Base-by-base conservation (phyloP, 2,888 invertebrate genomes). In the Melikaiella ostensackeni region DNA sequence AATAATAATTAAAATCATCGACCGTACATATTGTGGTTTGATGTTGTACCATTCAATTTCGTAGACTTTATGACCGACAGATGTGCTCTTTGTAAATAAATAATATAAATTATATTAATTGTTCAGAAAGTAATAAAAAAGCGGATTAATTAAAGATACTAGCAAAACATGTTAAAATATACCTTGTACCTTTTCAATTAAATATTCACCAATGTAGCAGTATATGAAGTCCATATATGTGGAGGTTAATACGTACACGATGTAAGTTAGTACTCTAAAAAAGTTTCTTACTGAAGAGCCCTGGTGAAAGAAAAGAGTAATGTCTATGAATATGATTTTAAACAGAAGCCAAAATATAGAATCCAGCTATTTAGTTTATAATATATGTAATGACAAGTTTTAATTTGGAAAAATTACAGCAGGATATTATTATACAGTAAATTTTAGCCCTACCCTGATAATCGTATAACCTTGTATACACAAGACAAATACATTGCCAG, bases 151-250 rank as follows among this genome's bases (percentile, higher is more conserved):
- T n/a, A n/a, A n/a, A n/a, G 33, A 33, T 33, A 33, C 7, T 33
- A 30, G 30, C 9, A 9, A 62, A 59, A 27, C 19, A 16, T 62
- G 19, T 19, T n/a, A n/a, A 33, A 13, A 33, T 33, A 33, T 62
- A 62, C 11, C 3, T 4, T 4, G 7, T 33, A 66, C 66, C 42
- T 42, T 66, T 46, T 66, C 11, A 27, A 46, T 66, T 8, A 66
- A 13, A 27, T 13, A 16, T 38, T 66, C 38, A 8, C 66, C 66
- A 46, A 66, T 16, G 16, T 19, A 42, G 7, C 66, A 66, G 8
- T 46, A 66, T 16, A 46, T 24, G 16, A 66, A 66, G 27, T 42
- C 66, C 16, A 42, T 66, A 7, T n/a, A n/a, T n/a, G n/a, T n/a
- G n/a, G n/a, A n/a, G n/a, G n/a, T n/a, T n/a, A n/a, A n/a, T n/a